These are phyloP conservation scores for Seriola dumerili DNA, from an alignment of 2,113 vertebrate genomes.

Conservation along the genomic window DNA sequence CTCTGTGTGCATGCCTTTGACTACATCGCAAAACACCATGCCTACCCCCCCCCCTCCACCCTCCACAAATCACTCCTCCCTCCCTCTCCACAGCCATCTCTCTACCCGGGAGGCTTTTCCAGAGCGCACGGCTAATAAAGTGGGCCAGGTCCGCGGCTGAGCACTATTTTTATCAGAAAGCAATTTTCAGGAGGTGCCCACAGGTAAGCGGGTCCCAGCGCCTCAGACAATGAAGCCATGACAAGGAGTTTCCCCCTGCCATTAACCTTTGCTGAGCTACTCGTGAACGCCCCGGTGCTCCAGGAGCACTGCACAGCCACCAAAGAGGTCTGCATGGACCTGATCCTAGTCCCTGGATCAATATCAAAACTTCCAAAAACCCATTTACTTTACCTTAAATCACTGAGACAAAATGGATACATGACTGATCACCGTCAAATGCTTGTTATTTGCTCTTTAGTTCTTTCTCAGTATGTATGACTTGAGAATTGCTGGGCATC, in stretches of 20 bases:
- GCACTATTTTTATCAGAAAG: constrained; percentile 85
- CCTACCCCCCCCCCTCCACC: not conserved
- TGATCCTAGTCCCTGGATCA: not conserved
- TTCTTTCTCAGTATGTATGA: not conserved
- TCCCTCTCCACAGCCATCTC: constrained; percentile 43
- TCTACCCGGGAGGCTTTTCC: constrained; percentile 80
- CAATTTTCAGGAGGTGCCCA: constrained; percentile 81
- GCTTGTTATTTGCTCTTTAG: not conserved
- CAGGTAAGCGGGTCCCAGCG: constrained; percentile 74
- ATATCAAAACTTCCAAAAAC: not conserved
- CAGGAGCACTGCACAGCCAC: constrained; percentile 14
- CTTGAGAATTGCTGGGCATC: not conserved
- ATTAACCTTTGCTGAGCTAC: constrained; percentile 67
- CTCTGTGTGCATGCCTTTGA: constrained; percentile 13
- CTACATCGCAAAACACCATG: constrained; percentile 23
- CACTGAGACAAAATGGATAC: not conserved
- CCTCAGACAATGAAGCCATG: constrained; percentile 73
- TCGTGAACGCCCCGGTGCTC: constrained; percentile 10
- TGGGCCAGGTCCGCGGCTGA: constrained; percentile 82
- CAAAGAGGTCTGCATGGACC: constrained; percentile 1
- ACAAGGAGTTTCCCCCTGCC: constrained; percentile 71
- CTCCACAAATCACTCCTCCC: constrained; percentile 40
- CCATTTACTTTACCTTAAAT: not conserved
- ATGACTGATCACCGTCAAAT: not conserved
- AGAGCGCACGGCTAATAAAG: constrained; percentile 81